Conservation (phyloP, 2,888 invertebrate species). For the Agrypnus murinus region DNA sequence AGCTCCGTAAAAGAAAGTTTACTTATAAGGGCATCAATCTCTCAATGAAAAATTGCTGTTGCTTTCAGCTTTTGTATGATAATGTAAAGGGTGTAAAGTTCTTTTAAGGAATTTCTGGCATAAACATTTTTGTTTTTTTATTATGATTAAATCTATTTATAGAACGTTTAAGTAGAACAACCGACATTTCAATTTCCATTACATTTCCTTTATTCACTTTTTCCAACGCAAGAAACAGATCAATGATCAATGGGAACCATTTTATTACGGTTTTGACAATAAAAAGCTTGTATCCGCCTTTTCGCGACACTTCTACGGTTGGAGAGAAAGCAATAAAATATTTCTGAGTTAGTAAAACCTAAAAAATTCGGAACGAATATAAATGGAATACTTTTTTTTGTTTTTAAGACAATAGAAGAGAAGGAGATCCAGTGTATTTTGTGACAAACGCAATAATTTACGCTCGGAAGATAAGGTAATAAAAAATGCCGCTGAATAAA, state of each 20-base stretch:
- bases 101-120: too few species aligned
- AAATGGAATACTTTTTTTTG: not conserved
- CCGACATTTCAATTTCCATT: slow-evolving; percentile 28
- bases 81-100: too few species aligned
- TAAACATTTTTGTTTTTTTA: too few species aligned
- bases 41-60: not conserved
- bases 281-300: slow-evolving; percentile 34
- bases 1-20: slow-evolving; percentile 8
- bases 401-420: not conserved
- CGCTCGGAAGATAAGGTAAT: too few species aligned
- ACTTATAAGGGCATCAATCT: slow-evolving; percentile 19
- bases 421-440: not conserved
- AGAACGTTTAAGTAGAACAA: slow-evolving; percentile 13
- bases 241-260: slow-evolving; percentile 38
- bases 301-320: slow-evolving; percentile 27
- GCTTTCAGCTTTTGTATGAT: too few species aligned
- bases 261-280: slow-evolving; percentile 45
- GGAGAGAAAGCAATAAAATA: slow-evolving; percentile 37
- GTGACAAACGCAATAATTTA: not conserved
- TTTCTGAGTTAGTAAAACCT: slow-evolving; percentile 29
- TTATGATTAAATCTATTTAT: not conserved
- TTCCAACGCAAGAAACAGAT: slow-evolving; percentile 22
- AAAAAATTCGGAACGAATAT: slow-evolving; percentile 27
- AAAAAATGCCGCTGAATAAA: too few species aligned
- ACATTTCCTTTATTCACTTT: slow-evolving; percentile 26